Evolutionary conservation across 2,888 invertebrate genomes (phyloP), one percentile per base, ranked within the genome.

Genomic region (Xestia c-nigrum): DNA sequence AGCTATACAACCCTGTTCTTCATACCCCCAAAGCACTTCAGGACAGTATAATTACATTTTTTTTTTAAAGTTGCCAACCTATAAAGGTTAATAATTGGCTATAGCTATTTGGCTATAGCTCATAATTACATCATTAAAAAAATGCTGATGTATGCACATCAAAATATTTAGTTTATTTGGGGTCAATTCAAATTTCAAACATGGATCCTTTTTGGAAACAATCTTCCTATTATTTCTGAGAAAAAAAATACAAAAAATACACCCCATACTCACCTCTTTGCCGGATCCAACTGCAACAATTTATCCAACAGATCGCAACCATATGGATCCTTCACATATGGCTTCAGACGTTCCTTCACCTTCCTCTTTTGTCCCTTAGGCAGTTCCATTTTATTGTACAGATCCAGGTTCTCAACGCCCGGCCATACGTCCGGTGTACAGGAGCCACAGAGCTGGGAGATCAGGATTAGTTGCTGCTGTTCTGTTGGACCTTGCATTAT

Each of bases 401-500:
- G 94, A 85, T 99, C 99, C 31, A 99, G 96, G 87, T 97, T 98
- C 90, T 99, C 99, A 0, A 99, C 99, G 0, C 98, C 99, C 0
- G 99, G 99, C 99, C 99, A 99, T 6, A 98, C 98, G 84, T 99
- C 98, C 0, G 99, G 98, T 0, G 98, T 99, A 83, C 99, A 99
- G 0, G 99, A 99, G 0, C 99, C 99, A 92, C 99, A 99, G 12
- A 99, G 97, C 93, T 99, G 99, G 0, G 99, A 99, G 81, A 99
- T 99, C 24, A 99, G 97, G 47, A 98, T 98, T 16, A 99, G 94
- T 92, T 99, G 99, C 92, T 99, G 99, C 90, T 99, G 99, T 90
- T 99, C 99, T 0, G 99, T 99, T 70, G 98, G 99, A 31, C 99
- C 99, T 97, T 99, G 99, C 99, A 99, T 99, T 80, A 99, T 99